Evolutionary conservation across 2,113 vertebrate genomes (phyloP).

Genomic region (Pantherophis guttatus): DNA sequence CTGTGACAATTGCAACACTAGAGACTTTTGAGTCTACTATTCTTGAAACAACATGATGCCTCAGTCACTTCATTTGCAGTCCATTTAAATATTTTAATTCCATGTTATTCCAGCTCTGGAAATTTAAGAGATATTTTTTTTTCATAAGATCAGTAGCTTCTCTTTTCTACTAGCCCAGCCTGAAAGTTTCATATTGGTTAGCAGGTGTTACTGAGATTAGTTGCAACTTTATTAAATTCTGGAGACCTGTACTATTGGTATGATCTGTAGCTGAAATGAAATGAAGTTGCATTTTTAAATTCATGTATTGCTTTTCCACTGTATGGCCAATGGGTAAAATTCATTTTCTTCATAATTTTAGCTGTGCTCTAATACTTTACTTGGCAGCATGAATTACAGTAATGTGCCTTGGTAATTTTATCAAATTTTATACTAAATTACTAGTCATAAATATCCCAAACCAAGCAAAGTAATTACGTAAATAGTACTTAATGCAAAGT

Average conservation of each 20-base stretch:
- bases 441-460: background rate
- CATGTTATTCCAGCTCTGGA: background rate
- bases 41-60: background rate
- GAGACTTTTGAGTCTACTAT: fast-evolving
- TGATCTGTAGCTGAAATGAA: background rate
- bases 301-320: background rate
- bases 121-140: background rate
- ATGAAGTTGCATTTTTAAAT: constrained; percentile 11
- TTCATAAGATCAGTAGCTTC: background rate
- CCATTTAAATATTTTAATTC: background rate
- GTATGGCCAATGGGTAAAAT: background rate
- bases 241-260: background rate
- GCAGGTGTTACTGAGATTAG: background rate
- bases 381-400: background rate
- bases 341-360: constrained; percentile 8
- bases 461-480: background rate
- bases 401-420: background rate
- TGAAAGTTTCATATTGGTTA: background rate
- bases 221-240: background rate
- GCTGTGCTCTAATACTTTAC: background rate
- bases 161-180: background rate
- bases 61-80: background rate
- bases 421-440: background rate
- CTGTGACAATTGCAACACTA: background rate
- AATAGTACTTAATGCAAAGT: background rate